Evolutionary conservation across 2,888 invertebrate genomes (phyloP).

Genomic region (Entomobrya proxima): DNA sequence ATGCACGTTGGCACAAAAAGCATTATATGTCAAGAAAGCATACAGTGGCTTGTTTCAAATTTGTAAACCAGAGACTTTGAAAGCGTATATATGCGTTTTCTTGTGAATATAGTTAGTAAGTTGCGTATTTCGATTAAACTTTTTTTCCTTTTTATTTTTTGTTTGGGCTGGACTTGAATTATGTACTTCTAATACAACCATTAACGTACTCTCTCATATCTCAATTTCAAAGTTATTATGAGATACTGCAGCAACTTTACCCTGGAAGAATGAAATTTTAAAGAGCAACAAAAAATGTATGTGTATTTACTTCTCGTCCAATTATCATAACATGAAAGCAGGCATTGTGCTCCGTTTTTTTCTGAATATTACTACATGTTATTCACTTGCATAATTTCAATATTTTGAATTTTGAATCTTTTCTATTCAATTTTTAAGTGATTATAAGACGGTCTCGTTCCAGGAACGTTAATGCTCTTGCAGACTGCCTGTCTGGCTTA

Average conservation of each 20-base stretch:
- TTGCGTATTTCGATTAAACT: neutral
- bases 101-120: no score
- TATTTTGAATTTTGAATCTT: neutral
- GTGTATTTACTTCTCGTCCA: neutral
- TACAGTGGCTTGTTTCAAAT: no score
- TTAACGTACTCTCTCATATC: slow-evolving; percentile 26
- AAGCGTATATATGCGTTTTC: no score
- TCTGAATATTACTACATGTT: neutral
- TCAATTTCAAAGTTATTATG: slow-evolving; percentile 25
- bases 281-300: neutral
- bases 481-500: slow-evolving; percentile 41
- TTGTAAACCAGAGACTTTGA: no score
- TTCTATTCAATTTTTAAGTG: neutral
- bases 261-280: neutral
- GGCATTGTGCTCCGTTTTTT: neutral
- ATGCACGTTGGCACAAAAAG: no score
- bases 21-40: no score
- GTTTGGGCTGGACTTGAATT: slow-evolving; percentile 19
- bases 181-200: neutral
- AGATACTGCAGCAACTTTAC: no score
- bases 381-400: neutral
- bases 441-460: neutral
- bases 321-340: neutral
- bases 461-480: neutral
- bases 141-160: neutral